A percentile compares a stretch with the other conserved stretches of the same genome.
These are phyloP conservation scores for Venusia cambrica DNA, from an alignment of 2,888 invertebrate species.

Conservation along the genomic window DNA sequence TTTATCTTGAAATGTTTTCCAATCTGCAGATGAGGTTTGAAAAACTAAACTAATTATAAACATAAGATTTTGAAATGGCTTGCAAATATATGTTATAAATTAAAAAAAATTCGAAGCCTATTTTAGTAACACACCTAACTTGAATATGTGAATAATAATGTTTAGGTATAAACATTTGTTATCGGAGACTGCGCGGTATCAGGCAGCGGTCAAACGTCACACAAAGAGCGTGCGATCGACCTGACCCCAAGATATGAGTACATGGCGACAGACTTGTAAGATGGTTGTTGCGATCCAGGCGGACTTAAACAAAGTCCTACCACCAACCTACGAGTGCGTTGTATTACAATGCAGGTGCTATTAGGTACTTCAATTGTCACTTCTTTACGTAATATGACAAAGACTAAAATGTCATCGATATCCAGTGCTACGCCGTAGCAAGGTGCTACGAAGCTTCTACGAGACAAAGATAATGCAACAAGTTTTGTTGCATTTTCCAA, in stretches of 20 bases:
- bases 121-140: no score
- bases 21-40: no score
- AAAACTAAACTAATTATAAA: no score
- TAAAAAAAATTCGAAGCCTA: no score
- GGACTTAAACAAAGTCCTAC: not conserved
- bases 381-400: no score
- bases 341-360: conserved; percentile 1
- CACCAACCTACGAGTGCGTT: not conserved
- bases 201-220: conserved; percentile 22
- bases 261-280: not conserved
- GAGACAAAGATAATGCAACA: no score
- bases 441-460: conserved; percentile 13
- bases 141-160: no score
- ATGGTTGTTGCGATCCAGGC: no score
- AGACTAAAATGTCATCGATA: conserved; percentile 4
- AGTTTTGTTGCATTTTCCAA: no score
- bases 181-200: conserved; percentile 2
- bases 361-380: not conserved
- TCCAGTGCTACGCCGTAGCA: conserved; percentile 16
- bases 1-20: no score
- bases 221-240: conserved; percentile 42
- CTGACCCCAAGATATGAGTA: conserved; percentile 34
- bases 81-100: no score
- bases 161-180: conserved; percentile 3
- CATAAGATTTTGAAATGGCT: no score